Evolutionary conservation across 2,113 vertebrate species (phyloP).

Genomic region (Lamprotornis superbus): DNA sequence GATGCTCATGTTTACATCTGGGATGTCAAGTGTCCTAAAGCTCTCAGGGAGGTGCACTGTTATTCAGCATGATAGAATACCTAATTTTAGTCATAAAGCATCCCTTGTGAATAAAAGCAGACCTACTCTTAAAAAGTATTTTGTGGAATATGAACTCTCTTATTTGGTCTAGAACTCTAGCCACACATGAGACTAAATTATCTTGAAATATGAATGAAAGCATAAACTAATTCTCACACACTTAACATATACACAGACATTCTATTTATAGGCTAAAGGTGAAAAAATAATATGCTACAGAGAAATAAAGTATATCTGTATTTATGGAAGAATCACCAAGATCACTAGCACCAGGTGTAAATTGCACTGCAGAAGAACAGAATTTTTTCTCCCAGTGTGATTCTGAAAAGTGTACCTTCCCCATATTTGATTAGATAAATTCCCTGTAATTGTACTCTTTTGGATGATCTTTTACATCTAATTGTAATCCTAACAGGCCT

Average conservation of each 20-base stretch:
- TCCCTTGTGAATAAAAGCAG: background rate
- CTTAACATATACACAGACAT: background rate
- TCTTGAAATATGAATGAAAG: background rate
- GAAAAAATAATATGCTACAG: background rate
- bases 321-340: background rate
- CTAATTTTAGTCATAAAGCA: background rate
- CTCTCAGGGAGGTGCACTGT: background rate
- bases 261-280: background rate
- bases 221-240: background rate
- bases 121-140: background rate
- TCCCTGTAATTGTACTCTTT: background rate
- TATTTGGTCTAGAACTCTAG: background rate
- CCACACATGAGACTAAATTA: background rate
- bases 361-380: background rate
- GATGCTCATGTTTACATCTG: background rate
- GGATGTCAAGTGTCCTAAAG: background rate
- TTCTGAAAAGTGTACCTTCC: slow-evolving; percentile 8
- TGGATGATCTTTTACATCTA: slow-evolving; percentile 43
- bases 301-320: background rate
- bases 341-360: background rate
- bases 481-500: slow-evolving; percentile 54
- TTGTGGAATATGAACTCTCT: background rate
- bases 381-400: background rate
- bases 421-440: slow-evolving; percentile 36
- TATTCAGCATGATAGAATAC: background rate